These are phyloP conservation scores for Porites rus DNA, from an alignment of 92 coral and sea anemone species.

Conservation along the genomic window DNA sequence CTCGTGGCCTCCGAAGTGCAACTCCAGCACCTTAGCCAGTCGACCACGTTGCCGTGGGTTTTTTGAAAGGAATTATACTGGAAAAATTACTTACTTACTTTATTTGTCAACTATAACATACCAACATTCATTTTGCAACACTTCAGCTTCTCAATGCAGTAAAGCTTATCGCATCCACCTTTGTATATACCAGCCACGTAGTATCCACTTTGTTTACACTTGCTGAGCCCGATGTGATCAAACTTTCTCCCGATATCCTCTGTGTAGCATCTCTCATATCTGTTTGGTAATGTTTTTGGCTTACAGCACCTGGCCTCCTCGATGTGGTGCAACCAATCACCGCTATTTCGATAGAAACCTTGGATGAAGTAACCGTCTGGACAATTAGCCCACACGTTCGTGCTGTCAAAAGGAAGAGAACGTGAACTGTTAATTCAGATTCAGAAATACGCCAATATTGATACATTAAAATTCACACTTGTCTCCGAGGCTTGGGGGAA, in stretches of 20 bases:
- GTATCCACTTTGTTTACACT: slow-evolving; percentile 52
- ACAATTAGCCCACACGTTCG: slow-evolving; percentile 61
- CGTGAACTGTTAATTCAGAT: no score
- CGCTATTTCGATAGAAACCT: slow-evolving; percentile 49
- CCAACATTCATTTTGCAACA: slow-evolving; percentile 63
- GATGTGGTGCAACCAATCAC: slow-evolving; percentile 49
- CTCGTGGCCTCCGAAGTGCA: no score
- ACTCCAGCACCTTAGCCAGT: no score
- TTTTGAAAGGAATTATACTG: no score
- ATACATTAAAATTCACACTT: no score
- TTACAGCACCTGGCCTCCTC: slow-evolving; percentile 78
- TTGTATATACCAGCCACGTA: slow-evolving; percentile 69
- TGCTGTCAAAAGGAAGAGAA: not conserved
- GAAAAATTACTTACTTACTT: no score
- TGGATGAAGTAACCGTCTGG: slow-evolving; percentile 63
- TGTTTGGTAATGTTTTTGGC: slow-evolving; percentile 66
- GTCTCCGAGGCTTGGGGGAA: no score
- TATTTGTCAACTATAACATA: not conserved
- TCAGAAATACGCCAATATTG: no score
- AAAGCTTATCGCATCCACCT: slow-evolving; percentile 63
- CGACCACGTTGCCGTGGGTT: no score
- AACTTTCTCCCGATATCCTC: slow-evolving; percentile 38
- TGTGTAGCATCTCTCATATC: slow-evolving; percentile 58
- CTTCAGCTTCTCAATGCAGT: slow-evolving; percentile 65
- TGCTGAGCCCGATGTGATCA: slow-evolving; percentile 20